Base-by-base conservation (phyloP, 2,797 vertebrate genomes). In the Artibeus jamaicensis region DNA sequence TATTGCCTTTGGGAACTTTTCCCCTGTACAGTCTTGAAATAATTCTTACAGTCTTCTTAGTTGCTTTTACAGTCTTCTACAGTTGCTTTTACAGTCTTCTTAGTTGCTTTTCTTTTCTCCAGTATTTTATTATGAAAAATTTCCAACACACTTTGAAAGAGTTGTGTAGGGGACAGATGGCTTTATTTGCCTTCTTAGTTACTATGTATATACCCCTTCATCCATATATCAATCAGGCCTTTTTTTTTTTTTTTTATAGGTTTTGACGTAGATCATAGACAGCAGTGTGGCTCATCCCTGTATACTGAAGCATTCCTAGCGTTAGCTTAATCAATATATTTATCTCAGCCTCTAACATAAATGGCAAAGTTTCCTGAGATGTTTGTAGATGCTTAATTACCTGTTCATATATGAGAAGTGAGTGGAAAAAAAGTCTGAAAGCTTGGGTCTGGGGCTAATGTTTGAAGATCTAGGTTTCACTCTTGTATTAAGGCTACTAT, bases 41-140 rank as follows among this genome's bases (percentile, higher is more conserved):
- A 77, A 37, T 10, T 92, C 55, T 96, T 9, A 62, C n/a, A n/a
- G n/a, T n/a, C n/a, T n/a, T n/a, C n/a, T n/a, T n/a, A n/a, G n/a
- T n/a, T n/a, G n/a, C n/a, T n/a, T n/a, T n/a, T n/a, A n/a, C n/a
- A n/a, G n/a, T n/a, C n/a, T n/a, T n/a, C n/a, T n/a, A n/a, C n/a
- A n/a, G n/a, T n/a, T n/a, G n/a, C n/a, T n/a, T n/a, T n/a, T n/a
- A n/a, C n/a, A n/a, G n/a, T n/a, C n/a, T n/a, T n/a, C n/a, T n/a
- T n/a, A n/a, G 21, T 81, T 71, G 73, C 44, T 96, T 84, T 85
- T 10, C 34, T 68, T 70, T 50, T 6, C 68, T 9, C 39, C n/a
- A 55, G 1, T 65, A 73, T 92, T 96, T 85, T 92, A 92, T 67
- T 87, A 32, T 37, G 78, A 91, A 70, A 62, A 55, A 67, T 87